Conservation (phyloP, 2,888 invertebrate species). For the Antheraea assamensis region DNA sequence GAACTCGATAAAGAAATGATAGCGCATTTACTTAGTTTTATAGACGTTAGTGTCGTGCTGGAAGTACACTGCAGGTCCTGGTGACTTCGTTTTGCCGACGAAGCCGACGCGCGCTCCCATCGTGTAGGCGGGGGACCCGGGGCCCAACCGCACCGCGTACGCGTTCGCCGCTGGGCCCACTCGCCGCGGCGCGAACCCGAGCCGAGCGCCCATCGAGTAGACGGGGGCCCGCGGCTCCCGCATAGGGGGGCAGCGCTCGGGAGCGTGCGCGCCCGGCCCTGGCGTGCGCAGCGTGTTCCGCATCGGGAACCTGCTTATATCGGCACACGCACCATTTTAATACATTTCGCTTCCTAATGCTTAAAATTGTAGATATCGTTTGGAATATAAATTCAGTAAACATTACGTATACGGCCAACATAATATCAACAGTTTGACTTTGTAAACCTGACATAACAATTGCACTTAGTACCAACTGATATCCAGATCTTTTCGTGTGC, state of each 20-base stretch:
- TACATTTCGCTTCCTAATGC: not conserved
- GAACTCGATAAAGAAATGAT: not conserved
- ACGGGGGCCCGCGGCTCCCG: constrained; percentile 79
- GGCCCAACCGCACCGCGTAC: constrained; percentile 72
- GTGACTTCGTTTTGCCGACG: constrained; percentile 57
- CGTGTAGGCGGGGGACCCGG: constrained; percentile 74
- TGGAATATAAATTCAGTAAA: not conserved
- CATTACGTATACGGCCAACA: not conserved
- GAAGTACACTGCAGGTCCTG: constrained; percentile 81
- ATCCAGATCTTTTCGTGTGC: not conserved
- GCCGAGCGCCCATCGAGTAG: constrained; percentile 80
- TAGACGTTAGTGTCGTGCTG: constrained; percentile 67
- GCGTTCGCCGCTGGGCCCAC: constrained; percentile 84
- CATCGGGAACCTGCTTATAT: constrained; percentile 43
- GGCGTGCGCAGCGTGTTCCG: constrained; percentile 67
- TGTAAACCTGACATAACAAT: not conserved
- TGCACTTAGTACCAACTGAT: not conserved
- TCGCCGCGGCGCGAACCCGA: constrained; percentile 66
- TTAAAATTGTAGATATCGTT: no score
- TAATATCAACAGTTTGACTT: no score
- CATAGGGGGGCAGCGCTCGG: constrained; percentile 81
- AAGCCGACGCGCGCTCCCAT: constrained; percentile 68
- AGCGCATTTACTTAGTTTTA: constrained; percentile 51
- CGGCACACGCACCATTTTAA: not conserved
- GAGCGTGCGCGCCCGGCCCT: constrained; percentile 85